A percentile compares a stretch with the other conserved stretches of the same genome.
phyloP scores from a whole-genome alignment of 1,140 invertebrate genomes.

The Brachionus paranguensis region DNA sequence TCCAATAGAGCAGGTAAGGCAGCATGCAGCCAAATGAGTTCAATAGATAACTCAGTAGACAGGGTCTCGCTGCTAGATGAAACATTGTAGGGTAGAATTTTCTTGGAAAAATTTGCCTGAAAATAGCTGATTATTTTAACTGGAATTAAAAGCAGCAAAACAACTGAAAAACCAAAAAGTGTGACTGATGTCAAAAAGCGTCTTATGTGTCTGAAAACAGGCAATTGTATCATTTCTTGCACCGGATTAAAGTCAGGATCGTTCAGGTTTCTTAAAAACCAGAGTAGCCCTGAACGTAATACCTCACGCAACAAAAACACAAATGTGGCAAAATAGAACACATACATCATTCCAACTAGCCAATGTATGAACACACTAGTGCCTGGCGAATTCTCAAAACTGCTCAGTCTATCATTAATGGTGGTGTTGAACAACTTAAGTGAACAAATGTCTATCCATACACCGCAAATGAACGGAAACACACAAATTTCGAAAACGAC shows the following conservation, averaged over 20 bases:
- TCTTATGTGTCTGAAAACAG: slow-evolving; percentile 80
- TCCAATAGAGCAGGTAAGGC: slow-evolving; percentile 89
- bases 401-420: slow-evolving; percentile 66
- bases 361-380: slow-evolving; percentile 97
- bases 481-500: slow-evolving; percentile 91
- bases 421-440: slow-evolving; percentile 78
- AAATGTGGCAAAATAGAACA: slow-evolving; percentile 98
- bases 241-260: slow-evolving; percentile 97
- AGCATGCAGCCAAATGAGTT: slow-evolving; percentile 86
- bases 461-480: slow-evolving; percentile 89
- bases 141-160: slow-evolving; percentile 15
- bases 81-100: slow-evolving; percentile 42
- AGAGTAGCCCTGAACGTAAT: slow-evolving; percentile 84
- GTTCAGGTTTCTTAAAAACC: slow-evolving; percentile 90
- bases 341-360: slow-evolving; percentile 98
- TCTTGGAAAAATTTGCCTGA: background rate
- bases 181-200: slow-evolving; percentile 83
- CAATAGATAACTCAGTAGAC: slow-evolving; percentile 77
- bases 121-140: slow-evolving; percentile 22
- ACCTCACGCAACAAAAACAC: slow-evolving; percentile 86
- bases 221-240: slow-evolving; percentile 95
- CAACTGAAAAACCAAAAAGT: slow-evolving; percentile 47
- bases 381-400: slow-evolving; percentile 79
- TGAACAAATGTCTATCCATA: slow-evolving; percentile 98
- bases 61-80: slow-evolving; percentile 63